Evolutionary conservation across 2,797 vertebrate genomes (phyloP), one percentile per base, ranked within the genome.

Genomic region (Callimico goeldii): DNA sequence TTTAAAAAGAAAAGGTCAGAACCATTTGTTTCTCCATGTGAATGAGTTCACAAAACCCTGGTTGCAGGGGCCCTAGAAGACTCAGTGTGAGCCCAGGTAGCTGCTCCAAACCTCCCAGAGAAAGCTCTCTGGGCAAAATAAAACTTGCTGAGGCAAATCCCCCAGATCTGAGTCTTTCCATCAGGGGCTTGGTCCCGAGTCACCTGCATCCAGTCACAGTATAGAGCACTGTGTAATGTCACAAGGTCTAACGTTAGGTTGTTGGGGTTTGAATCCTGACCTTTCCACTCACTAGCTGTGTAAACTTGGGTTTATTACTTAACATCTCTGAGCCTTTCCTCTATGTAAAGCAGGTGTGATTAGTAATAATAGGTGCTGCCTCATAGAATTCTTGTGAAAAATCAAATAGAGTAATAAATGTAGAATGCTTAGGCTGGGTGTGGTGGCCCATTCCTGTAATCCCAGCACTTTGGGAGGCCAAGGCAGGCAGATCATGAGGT

Each of bases 1-100:
- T 93, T 96, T 52, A 10, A 50, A 88, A 94, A 41, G 91, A 93
- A 97, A 97, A 97, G 91, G 84, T 97, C 96, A 97, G 72, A 93
- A 48, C 76, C 79, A 86, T 92, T 96, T 91, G 77, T 91, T 97
- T 97, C 82, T 95, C 39, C 5, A 1, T 61, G 19, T 50, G 81
- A 94, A 90, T 96, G 73, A 96, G 95, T 96, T 90, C 91, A 96
- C 84, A 93, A 52, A 92, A 30, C 22, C 30, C 79, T 67, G 46
- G 33, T 55, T 90, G 50, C 30, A 52, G 46, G 46, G 39, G 26
- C 70, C 64, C 67, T 9, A 4, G 73, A 82, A 91, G 7, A 91
- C 33, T 91, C 19, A 79, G n/a, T n/a, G 0, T 9, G 39, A 83
- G 11, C 67, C 88, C 41, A 72, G 92, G 26, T 9, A 2, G 8